Evolutionary conservation across 2,888 invertebrate genomes (phyloP), one percentile per base, ranked within the genome.

Genomic region (Xylota sylvarum): DNA sequence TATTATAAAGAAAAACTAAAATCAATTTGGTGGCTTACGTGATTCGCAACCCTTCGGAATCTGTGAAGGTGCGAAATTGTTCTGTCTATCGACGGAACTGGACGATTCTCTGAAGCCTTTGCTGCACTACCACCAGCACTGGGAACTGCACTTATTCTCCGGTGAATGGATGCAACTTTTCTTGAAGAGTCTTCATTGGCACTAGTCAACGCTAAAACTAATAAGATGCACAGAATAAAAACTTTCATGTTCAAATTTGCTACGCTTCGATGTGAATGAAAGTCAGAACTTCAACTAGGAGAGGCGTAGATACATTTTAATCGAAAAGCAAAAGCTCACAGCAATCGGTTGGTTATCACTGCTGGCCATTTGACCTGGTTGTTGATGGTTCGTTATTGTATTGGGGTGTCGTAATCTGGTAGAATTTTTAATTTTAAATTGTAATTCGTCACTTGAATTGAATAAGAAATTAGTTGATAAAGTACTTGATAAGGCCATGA

Each of bases 321-420:
- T 23, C 14, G 4, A 65, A 37, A 17, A 55, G 17, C 52, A 14
- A 46, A 65, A 70, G 58, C 40, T 65, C 46, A 12, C 30, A 40
- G 19, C 17, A 46, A 56, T 37, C 50, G 14, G 14, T 50, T 23
- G 32, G 32, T 78, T 78, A 80, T 84, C 80, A 35, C 32, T 23
- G n/a, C 48, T 80, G 74, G 48, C 69, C 74, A 19, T 65, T 60
- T 80, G 62, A 70, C 58, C 69, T 80, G 50, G 43, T 48, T 84
- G 67, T 62, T 72, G 58, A 55, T 62, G 60, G 62, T 62, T 48
- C 14, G 1, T 32, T 52, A 4, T 43, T 50, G 32, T 5, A 14
- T 50, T 32, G 70, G 19, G 17, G n/a, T 48, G 48, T 32, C 48
- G 37, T 60, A 58, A 48, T 72, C 19, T 30, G 7, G 7, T n/a